These are phyloP conservation scores for Sciaenops ocellatus DNA, from an alignment of 2,797 vertebrate genomes.

Conservation along the genomic window DNA sequence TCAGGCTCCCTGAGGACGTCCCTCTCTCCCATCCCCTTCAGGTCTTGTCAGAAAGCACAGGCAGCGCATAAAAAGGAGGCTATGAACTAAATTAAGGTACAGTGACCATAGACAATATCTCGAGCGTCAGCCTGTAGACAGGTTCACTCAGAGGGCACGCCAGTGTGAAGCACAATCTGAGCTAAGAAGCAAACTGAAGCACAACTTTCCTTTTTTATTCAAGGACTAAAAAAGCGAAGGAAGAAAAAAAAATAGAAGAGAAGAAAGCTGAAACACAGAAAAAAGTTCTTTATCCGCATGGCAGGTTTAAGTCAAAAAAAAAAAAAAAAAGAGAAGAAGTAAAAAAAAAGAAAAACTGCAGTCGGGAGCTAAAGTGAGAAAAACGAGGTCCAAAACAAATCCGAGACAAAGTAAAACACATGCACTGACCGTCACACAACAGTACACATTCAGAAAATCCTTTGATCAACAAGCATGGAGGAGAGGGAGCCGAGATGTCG, in stretches of 20 bases:
- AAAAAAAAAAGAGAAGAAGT: no score
- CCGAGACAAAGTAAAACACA: slow-evolving; percentile 42
- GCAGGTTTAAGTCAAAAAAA: slow-evolving; percentile 2
- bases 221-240: background rate
- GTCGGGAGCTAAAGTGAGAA: slow-evolving; percentile 61
- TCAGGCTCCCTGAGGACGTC: slow-evolving; percentile 24
- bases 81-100: slow-evolving; percentile 44
- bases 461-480: slow-evolving; percentile 68
- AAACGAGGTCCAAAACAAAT: slow-evolving; percentile 54
- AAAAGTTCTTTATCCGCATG: slow-evolving; percentile 23
- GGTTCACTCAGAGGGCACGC: slow-evolving; percentile 42
- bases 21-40: slow-evolving; percentile 25
- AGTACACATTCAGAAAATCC: slow-evolving; percentile 52
- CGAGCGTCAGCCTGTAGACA: slow-evolving; percentile 16
- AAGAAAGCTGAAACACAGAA: slow-evolving; percentile 11
- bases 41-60: slow-evolving; percentile 31
- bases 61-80: slow-evolving; percentile 51
- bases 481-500: slow-evolving; percentile 37
- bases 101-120: slow-evolving; percentile 40
- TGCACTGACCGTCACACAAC: slow-evolving; percentile 63
- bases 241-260: background rate
- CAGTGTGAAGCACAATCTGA: slow-evolving; percentile 21
- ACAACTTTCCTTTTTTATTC: slow-evolving; percentile 15
- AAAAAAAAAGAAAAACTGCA: slow-evolving; percentile 5
- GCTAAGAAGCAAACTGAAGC: slow-evolving; percentile 16